phyloP scores from a whole-genome alignment of 1,140 invertebrate genomes.

The Heliconius hermathena region DNA sequence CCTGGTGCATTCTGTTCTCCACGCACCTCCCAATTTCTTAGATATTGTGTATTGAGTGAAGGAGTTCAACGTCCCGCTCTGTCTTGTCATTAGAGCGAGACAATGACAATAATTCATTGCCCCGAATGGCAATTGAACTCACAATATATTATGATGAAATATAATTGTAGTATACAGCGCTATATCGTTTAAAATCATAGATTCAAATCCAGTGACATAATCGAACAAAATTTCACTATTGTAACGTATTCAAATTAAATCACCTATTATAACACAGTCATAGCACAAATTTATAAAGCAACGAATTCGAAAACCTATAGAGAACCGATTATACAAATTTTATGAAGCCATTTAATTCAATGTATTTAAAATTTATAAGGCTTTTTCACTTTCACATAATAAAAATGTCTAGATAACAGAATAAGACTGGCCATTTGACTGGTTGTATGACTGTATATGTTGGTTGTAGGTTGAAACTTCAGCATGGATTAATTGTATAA shows the following conservation, averaged over 20 bases:
- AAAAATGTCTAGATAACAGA: background rate
- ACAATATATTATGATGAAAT: background rate
- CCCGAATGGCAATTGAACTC: background rate
- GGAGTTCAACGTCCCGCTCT: no score
- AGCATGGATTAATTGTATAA: background rate
- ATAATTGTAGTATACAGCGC: background rate
- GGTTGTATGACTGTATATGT: background rate
- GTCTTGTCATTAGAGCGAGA: background rate
- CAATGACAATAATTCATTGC: background rate
- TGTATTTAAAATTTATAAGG: background rate
- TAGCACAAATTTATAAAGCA: background rate
- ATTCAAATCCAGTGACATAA: no score
- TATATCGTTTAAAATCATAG: no score
- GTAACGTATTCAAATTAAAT: no score
- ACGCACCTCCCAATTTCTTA: no score
- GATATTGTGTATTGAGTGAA: no score
- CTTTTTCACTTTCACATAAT: background rate
- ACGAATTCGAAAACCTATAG: background rate
- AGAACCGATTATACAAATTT: background rate
- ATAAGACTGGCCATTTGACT: background rate
- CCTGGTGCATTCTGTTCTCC: no score
- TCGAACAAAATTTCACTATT: background rate
- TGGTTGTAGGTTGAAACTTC: background rate
- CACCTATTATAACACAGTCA: background rate
- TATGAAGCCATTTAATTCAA: slow-evolving; percentile 1